Conservation (phyloP, 2,113 vertebrate genomes). For the Nycticebus coucang region DNA sequence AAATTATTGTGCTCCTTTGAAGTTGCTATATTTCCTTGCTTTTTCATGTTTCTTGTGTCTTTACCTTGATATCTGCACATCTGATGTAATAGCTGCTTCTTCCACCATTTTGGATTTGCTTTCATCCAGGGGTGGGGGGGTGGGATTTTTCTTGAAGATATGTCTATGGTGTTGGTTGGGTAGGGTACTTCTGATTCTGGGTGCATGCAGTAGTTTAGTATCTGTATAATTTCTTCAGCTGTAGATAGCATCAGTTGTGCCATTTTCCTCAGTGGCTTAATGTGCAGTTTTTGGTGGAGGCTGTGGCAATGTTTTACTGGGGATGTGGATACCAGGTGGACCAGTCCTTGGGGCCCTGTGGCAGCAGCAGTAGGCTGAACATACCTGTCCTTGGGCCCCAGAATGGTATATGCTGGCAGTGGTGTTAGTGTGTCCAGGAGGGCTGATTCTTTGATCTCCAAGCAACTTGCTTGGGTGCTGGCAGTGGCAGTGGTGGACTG, state of each 20-base stretch:
- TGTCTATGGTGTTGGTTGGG: background rate
- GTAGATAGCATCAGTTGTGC: background rate
- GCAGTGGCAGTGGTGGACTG: background rate
- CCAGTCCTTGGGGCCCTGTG: background rate
- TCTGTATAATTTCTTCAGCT: background rate
- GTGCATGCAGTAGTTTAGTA: background rate
- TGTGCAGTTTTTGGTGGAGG: background rate
- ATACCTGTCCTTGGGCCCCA: background rate
- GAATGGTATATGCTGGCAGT: background rate
- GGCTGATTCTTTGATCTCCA: background rate
- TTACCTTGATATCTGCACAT: background rate
- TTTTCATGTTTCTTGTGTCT: background rate
- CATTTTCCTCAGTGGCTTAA: background rate
- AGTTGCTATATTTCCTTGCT: background rate
- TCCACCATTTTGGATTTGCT: background rate
- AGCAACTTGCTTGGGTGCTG: background rate
- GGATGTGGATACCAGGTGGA: background rate
- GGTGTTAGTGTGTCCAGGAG: background rate
- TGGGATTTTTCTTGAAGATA: background rate
- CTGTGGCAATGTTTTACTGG: background rate
- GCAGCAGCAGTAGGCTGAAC: too few relatives aligned
- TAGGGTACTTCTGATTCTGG: background rate
- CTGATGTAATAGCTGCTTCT: background rate
- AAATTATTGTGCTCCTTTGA: background rate
- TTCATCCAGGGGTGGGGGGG: background rate